Base-by-base conservation (phyloP, 2,113 vertebrate species). In the Etheostoma spectabile region DNA sequence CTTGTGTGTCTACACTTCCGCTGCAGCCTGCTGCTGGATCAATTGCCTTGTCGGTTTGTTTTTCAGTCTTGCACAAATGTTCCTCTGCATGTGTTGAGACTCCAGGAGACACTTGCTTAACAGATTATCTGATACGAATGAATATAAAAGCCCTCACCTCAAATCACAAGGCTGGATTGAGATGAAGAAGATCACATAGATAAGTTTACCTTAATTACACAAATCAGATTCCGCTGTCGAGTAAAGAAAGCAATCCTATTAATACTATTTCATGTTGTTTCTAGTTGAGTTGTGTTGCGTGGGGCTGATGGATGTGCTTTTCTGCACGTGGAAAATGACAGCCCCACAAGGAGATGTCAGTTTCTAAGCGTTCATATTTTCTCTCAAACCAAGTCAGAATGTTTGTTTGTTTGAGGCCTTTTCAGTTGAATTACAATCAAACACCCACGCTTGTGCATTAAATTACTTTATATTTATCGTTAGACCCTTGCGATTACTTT, bases 11-110 rank as follows among this genome's bases (percentile, higher is more conserved):
- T 62, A 18, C 65, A n/a, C 55, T 18, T 62, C 48, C 5, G 10
- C 72, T 24, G 24, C 59, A 63, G 69, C 63, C 77, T 55, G 57
- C 76, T 16, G 70, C 65, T 46, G 22, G 18, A 91, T 90, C 3
- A 74, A 87, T 89, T 0, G 18, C 18, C 65, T 27, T 38, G 65
- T 75, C 11, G 0, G 45, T 75, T 86, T 60, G 63, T 77, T 80
- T 74, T 64, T n/a, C 22, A 57, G 59, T 3, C 46, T 46, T 16
- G 57, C 56, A 57, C 22, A 80, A 72, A 63, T 67, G 30, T 79
- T 72, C 56, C 60, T 75, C 38, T 51, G 63, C 22, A 22, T 27
- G 51, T 30, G 48, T 27, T 14, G 18, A 63, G 64, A 55, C 61
- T 45, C 27, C 2, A n/a, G 2, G 51, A 77, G 30, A 56, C 61